Base-by-base conservation (phyloP, 2,113 vertebrate species). In the Amia ocellicauda region DNA sequence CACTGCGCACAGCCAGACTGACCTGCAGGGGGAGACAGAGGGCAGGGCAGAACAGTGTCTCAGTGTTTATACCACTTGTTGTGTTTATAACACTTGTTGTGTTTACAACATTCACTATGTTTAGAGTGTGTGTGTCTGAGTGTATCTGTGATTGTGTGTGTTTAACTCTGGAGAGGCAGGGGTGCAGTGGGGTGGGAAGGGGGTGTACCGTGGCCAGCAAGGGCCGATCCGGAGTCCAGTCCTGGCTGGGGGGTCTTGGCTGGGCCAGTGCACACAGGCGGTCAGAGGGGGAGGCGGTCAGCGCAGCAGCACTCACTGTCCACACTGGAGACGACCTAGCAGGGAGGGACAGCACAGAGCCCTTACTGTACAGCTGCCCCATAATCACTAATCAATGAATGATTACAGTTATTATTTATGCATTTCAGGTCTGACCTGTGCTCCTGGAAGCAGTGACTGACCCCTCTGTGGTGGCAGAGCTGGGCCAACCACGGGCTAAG, bases 281-380 rank as follows among this genome's bases (percentile, higher is more conserved):
- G 13, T 74, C 43, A 1, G 88, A 84, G 0, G 86, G 62, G 2
- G 63, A 16, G 2, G 83, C 81, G 23, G 42, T 71, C n/a, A 86
- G 72, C 13, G 86, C 84, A 28, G 70, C 59, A 3, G 60, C 41
- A 59, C 74, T 84, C 69, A 88, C 77, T 61, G 63, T 52, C 85
- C 85, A 85, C 7, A 69, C 28, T 1, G 84, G 80, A 64, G 80
- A 79, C 9, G 20, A 28, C 23, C 86, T 88, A n/a, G n/a, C n/a
- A 67, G 1, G 28, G 52, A 52, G 36, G 41, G 19, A 27, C 5
- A n/a, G 5, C n/a, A n/a, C n/a, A n/a, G n/a, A n/a, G n/a, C n/a
- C n/a, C n/a, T n/a, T n/a, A n/a, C n/a, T n/a, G n/a, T n/a, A n/a
- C n/a, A n/a, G n/a, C n/a, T n/a, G n/a, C n/a, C n/a, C n/a, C n/a